Conservation (phyloP, 37 sponge, comb jelly and placozoan genomes). For the Dysidea cf. avara region DNA sequence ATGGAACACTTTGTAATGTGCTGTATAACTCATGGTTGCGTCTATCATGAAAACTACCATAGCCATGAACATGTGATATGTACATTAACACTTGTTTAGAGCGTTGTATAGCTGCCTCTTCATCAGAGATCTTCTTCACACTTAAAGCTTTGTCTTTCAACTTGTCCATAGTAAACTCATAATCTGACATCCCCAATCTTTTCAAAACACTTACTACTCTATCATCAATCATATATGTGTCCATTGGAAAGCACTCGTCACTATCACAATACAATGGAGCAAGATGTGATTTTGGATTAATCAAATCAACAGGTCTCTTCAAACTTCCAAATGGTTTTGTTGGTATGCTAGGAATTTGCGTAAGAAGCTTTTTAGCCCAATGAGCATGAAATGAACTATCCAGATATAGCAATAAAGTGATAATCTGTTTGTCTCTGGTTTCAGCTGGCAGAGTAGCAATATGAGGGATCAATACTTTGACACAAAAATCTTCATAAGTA, state of each 20-base stretch:
- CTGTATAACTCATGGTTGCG: too few species aligned
- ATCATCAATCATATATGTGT: constrained; percentile 2
- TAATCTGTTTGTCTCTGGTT: constrained; percentile 21
- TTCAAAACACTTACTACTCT: neutral
- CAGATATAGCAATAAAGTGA: constrained; percentile 18
- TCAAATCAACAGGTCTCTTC: constrained; percentile 10
- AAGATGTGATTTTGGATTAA: constrained; percentile 24
- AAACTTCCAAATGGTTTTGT: neutral
- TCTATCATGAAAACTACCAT: neutral
- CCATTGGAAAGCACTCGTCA: constrained; percentile 56
- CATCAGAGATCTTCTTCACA: neutral
- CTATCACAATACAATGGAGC: constrained; percentile 7
- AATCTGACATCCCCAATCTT: constrained; percentile 35
- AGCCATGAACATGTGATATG: constrained; percentile 2
- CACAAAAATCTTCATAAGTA: constrained; percentile 32
- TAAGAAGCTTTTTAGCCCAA: constrained; percentile 36
- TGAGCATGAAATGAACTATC: neutral
- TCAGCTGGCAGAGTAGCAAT: neutral
- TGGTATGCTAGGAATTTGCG: constrained; percentile 30
- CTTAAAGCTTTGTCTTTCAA: constrained; percentile 37
- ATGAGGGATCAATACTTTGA: constrained; percentile 26
- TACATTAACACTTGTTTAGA: constrained; percentile 17
- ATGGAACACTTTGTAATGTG: too few species aligned
- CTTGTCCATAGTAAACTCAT: constrained; percentile 15
- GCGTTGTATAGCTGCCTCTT: constrained; percentile 17